phyloP scores from a whole-genome alignment of 2,888 invertebrate genomes.

The Amphiduros pacificus region DNA sequence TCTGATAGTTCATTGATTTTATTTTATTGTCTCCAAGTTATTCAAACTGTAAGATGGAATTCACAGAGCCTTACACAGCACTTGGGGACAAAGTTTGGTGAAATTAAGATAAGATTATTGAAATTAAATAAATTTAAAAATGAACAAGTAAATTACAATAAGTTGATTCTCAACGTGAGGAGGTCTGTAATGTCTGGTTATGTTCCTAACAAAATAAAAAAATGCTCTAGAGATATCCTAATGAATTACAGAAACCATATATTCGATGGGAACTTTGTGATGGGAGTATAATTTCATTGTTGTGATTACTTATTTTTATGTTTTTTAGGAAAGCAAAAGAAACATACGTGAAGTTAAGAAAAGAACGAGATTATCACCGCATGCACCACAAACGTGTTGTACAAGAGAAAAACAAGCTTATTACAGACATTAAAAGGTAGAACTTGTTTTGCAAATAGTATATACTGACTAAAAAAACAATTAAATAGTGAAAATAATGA shows the following conservation, averaged over 20 bases:
- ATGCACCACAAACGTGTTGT: conserved; percentile 60
- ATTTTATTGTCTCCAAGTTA: no score
- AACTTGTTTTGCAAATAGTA: background rate
- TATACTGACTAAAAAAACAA: background rate
- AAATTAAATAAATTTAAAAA: no score
- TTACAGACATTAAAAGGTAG: conserved; percentile 57
- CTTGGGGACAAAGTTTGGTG: no score
- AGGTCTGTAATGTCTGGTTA: no score
- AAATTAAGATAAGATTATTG: no score
- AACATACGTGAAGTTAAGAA: conserved; percentile 56
- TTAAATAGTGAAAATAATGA: background rate
- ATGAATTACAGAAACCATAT: background rate
- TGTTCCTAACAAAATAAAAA: no score
- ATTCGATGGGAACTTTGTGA: background rate
- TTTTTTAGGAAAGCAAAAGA: conserved; percentile 57
- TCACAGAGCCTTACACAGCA: no score
- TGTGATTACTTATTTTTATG: background rate
- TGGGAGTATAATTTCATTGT: background rate
- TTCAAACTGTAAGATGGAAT: no score
- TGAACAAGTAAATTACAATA: no score
- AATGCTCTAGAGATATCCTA: background rate
- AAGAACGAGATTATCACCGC: conserved; percentile 59
- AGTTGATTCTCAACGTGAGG: no score
- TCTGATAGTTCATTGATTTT: no score
- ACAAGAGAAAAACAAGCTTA: conserved; percentile 59